A percentile compares a stretch with the other conserved stretches of the same genome.
Conservation (phyloP, 2,888 invertebrate genomes). For the Tipula unca region DNA sequence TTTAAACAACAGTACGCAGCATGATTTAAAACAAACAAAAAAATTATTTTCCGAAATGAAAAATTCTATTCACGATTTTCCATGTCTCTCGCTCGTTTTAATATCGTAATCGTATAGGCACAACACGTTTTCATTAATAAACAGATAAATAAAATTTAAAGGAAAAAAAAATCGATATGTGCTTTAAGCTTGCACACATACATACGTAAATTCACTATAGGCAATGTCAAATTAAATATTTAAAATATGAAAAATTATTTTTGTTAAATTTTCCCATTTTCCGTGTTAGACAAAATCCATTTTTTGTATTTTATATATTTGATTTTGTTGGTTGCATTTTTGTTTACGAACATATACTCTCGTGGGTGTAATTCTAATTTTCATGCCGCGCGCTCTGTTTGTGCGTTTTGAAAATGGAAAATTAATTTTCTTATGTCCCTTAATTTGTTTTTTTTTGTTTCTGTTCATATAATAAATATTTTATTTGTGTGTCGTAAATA, state of each 20-base stretch:
- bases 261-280: not conserved
- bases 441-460: not conserved
- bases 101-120: not conserved
- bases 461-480: conserved; percentile 8
- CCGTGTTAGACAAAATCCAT: not conserved
- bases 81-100: too few relatives aligned
- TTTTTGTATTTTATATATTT: not conserved
- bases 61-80: not conserved
- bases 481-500: not conserved
- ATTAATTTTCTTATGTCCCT: conserved; percentile 8
- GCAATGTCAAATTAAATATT: not conserved
- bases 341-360: not conserved
- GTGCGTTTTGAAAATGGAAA: not conserved
- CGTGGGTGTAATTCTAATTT: not conserved
- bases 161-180: not conserved
- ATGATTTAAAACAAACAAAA: not conserved
- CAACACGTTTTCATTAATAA: conserved; percentile 8
- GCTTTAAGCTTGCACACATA: not conserved
- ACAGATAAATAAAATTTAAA: not conserved
- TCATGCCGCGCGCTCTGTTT: not conserved
- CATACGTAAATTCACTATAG: not conserved
- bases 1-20: not conserved
- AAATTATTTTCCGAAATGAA: not conserved
- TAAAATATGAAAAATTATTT: not conserved
- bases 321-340: not conserved